Evolutionary conservation across 2,797 vertebrate genomes (phyloP).

Genomic region (Darevskia mixta): DNA sequence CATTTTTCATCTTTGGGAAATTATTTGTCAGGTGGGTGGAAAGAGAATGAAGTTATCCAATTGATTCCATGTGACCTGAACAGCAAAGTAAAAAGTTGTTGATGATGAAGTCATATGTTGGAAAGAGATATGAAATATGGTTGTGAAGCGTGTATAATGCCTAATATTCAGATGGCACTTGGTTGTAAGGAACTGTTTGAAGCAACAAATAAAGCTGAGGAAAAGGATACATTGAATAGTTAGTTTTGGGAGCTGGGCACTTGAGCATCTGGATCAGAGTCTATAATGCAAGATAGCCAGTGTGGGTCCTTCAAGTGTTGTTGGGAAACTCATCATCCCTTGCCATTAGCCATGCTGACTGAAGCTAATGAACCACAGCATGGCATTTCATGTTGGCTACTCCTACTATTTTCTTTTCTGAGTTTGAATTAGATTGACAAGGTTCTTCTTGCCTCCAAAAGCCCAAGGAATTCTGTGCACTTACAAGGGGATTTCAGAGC

Average conservation of each 20-base stretch:
- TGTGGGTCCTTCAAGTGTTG: too few species aligned
- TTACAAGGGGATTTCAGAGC: neutral
- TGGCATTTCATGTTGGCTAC: too few species aligned
- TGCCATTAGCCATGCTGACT: too few species aligned
- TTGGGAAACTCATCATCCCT: too few species aligned
- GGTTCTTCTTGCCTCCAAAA: neutral
- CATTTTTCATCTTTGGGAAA: neutral
- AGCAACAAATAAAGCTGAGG: neutral
- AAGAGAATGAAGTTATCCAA: neutral
- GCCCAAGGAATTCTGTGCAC: neutral
- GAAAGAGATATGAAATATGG: neutral
- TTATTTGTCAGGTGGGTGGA: neutral
- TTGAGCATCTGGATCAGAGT: neutral
- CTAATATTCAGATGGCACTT: neutral
- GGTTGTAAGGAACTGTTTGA: neutral
- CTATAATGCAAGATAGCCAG: too few species aligned
- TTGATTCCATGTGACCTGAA: neutral
- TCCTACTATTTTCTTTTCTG: neutral
- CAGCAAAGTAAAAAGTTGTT: neutral
- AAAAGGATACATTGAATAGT: neutral
- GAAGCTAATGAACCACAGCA: too few species aligned
- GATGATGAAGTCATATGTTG: neutral
- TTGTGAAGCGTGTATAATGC: neutral
- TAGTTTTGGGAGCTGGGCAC: neutral
- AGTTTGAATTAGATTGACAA: neutral